Evolutionary conservation across 2,797 vertebrate species (phyloP).

Genomic region (Alectoris magna): DNA sequence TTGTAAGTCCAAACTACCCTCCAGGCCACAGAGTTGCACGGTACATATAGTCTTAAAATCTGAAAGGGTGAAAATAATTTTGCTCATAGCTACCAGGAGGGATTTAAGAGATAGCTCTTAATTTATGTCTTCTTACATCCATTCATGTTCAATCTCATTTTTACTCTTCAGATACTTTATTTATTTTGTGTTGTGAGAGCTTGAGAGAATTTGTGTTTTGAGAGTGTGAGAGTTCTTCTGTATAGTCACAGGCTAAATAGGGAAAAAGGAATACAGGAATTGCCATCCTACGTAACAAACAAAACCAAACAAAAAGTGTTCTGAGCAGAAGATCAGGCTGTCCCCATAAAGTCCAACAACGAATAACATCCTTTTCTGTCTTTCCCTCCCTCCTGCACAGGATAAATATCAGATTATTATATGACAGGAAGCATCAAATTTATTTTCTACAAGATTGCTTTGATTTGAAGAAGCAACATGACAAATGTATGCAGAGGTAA

Average conservation of each 20-base stretch:
- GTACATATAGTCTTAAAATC: not conserved
- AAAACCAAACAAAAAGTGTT: not conserved
- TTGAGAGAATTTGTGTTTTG: too few species aligned
- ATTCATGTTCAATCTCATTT: not conserved
- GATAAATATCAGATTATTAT: slow-evolving; percentile 1
- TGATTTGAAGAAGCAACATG: not conserved
- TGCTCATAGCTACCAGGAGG: not conserved
- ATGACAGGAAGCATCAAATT: not conserved
- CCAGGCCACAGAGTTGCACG: not conserved
- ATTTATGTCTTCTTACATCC: not conserved
- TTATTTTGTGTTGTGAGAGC: not conserved
- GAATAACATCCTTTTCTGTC: not conserved
- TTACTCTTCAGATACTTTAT: not conserved
- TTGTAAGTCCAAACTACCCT: not conserved
- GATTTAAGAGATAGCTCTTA: not conserved
- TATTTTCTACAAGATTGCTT: slow-evolving; percentile 1
- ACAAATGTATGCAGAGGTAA: not conserved
- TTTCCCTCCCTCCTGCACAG: not conserved
- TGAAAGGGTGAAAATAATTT: not conserved
- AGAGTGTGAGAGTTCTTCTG: not conserved
- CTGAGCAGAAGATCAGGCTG: not conserved
- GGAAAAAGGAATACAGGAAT: not conserved
- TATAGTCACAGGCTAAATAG: not conserved
- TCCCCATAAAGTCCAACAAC: not conserved
- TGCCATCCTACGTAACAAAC: not conserved